Evolutionary conservation across 1,140 invertebrate species (phyloP).

Genomic region (Ridgeia piscesae): DNA sequence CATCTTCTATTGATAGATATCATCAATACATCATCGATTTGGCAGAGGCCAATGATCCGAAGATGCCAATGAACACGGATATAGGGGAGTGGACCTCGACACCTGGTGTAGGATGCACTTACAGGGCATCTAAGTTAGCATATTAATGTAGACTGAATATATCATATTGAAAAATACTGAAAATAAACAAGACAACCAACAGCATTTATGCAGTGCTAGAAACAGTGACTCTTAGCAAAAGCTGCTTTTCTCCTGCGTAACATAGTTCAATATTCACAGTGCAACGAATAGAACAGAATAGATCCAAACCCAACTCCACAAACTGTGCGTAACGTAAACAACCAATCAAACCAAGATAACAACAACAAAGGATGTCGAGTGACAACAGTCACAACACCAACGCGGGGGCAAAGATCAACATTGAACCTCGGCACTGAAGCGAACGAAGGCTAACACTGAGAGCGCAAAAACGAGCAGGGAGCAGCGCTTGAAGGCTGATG

Average conservation of each 20-base stretch:
- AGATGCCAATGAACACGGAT: no score
- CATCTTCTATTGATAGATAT: no score
- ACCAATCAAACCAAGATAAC: not conserved
- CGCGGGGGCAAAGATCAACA: not conserved
- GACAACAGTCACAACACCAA: not conserved
- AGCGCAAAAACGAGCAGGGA: not conserved
- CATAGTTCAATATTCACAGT: no score
- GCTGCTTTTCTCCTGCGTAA: no score
- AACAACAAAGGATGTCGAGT: not conserved
- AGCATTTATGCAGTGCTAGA: not conserved
- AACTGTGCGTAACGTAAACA: no score
- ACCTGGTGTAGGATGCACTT: no score
- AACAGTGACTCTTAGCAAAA: not conserved
- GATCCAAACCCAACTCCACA: not conserved
- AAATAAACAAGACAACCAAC: not conserved
- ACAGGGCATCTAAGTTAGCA: no score
- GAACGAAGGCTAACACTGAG: not conserved
- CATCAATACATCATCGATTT: no score
- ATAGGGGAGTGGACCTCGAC: no score
- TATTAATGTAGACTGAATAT: not conserved
- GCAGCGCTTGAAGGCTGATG: not conserved
- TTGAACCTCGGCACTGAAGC: not conserved
- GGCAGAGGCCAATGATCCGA: no score
- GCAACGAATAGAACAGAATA: no score
- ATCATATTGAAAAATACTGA: not conserved